Evolutionary conservation across 2,888 invertebrate species (phyloP), one percentile per base, ranked within the genome.

Genomic region (Tiphia femorata): DNA sequence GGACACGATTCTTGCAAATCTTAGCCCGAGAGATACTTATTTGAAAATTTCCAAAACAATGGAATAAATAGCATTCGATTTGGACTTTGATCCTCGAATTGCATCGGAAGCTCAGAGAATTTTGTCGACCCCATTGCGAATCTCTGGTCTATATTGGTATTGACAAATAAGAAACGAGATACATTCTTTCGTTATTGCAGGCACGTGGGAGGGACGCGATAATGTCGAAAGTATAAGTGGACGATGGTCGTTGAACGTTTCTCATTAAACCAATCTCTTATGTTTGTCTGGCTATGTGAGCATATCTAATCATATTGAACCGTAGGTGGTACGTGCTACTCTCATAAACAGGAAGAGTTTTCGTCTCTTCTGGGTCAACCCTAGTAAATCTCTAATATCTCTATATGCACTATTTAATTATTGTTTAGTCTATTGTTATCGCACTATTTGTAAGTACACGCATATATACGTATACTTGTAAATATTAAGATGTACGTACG

Each of bases 241-340:
- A 63, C 55, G 47, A 58, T 68, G 68, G 54, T 58, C 63, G 33
- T 42, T 62, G 46, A 60, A 43, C 54, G 51, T 35, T 62, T 42
- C 62, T 67, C 43, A 33, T 67, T 67, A 52, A 62, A 51, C 35
- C 54, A 62, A 59, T 66, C 63, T 60, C 37, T 60, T 29, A 29
- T 48, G 48, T 53, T 61, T 54, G 20, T 48, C 10, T 40, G 25
- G 33, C 38, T 49, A 57, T 57, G 47, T 47, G 49, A 38, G 51
- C 58, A 51, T 48, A 57, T 69, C 50, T 58, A 69, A 66, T 61
- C 63, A 29, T 27, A 51, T 25, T 43, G 41, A 53, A 25, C 50
- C 30, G 43, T 67, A 58, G 56, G 51, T 64, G 57, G 49, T 43
- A 35, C 27, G 25, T 29, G 6, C 19, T 49, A 44, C 41, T 35